phyloP scores from a whole-genome alignment of 2,797 vertebrate species.

The Phyllotis vaccarum region DNA sequence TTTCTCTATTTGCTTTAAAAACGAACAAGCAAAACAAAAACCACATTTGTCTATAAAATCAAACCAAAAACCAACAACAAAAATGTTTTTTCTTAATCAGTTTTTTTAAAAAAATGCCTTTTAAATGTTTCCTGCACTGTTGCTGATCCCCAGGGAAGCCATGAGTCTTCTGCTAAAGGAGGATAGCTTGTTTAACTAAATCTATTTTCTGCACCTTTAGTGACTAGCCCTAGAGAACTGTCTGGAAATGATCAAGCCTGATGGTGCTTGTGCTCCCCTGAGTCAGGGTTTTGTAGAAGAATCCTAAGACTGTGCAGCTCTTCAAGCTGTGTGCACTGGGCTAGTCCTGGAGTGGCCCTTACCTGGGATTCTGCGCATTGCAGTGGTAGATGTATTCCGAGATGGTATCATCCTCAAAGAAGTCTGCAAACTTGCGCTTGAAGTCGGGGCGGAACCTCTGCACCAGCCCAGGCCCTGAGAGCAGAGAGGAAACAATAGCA shows the following conservation, averaged over 20 bases:
- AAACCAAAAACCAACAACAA: background rate
- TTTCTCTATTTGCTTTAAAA: background rate
- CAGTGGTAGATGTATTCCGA: constrained; percentile 97
- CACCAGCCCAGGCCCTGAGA: constrained; percentile 92
- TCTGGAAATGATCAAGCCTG: constrained; percentile 36
- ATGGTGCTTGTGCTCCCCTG: background rate
- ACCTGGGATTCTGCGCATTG: constrained; percentile 96
- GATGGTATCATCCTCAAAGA: constrained; percentile 96
- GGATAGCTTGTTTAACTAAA: constrained; percentile 19
- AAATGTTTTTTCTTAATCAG: background rate
- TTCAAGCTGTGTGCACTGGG: accelerated
- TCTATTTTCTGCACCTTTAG: background rate
- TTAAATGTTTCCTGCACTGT: constrained; percentile 39
- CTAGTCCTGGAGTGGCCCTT: background rate
- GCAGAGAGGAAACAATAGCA: background rate
- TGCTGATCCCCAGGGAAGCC: background rate
- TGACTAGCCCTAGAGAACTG: background rate
- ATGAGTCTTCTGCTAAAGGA: constrained; percentile 18
- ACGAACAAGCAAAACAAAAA: background rate
- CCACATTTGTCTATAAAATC: background rate
- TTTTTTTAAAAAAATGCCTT: constrained; percentile 59
- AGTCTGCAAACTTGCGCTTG: constrained; percentile 93
- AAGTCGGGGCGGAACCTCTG: constrained; percentile 95
- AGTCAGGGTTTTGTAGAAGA: constrained; percentile 6
- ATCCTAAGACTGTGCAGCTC: background rate